A percentile compares a stretch with the other conserved stretches of the same genome.
These are phyloP conservation scores for Conomelus anceps DNA, from an alignment of 2,888 invertebrate genomes.

Conservation along the genomic window DNA sequence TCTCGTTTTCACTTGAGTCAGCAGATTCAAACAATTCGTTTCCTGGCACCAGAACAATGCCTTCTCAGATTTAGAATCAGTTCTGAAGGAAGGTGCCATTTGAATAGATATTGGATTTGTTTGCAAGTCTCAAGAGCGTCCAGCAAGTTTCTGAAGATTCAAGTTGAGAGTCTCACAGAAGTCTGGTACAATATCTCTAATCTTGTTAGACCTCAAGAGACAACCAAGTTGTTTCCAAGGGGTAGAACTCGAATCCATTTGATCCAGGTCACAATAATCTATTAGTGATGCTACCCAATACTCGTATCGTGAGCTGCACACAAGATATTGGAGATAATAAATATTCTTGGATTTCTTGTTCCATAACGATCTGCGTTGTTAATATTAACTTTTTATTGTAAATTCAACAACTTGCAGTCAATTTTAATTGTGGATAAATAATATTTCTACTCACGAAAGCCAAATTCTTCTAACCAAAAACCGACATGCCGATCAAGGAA, in stretches of 20 bases:
- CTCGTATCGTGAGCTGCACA: background rate
- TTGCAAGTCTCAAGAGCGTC: background rate
- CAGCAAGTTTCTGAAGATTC: background rate
- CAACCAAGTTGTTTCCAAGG: background rate
- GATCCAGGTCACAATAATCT: background rate
- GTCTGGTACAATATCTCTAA: background rate
- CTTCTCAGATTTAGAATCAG: background rate
- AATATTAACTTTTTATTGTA: too few species aligned
- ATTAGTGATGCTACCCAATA: too few species aligned
- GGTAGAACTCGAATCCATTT: background rate
- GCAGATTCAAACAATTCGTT: background rate
- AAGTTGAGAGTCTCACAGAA: background rate
- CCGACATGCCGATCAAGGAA: too few species aligned
- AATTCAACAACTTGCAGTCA: too few species aligned
- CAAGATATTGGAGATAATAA: background rate
- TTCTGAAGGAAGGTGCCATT: background rate
- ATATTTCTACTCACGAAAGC: too few species aligned
- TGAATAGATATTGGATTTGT: constrained; percentile 12
- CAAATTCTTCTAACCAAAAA: too few species aligned
- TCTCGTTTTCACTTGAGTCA: background rate
- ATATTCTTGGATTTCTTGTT: too few species aligned
- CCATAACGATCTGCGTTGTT: too few species aligned
- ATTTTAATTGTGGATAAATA: too few species aligned
- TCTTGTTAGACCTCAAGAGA: background rate
- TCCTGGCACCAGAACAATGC: background rate